These are phyloP conservation scores for Clupea harengus DNA, from an alignment of 2,113 vertebrate species.

Conservation along the genomic window DNA sequence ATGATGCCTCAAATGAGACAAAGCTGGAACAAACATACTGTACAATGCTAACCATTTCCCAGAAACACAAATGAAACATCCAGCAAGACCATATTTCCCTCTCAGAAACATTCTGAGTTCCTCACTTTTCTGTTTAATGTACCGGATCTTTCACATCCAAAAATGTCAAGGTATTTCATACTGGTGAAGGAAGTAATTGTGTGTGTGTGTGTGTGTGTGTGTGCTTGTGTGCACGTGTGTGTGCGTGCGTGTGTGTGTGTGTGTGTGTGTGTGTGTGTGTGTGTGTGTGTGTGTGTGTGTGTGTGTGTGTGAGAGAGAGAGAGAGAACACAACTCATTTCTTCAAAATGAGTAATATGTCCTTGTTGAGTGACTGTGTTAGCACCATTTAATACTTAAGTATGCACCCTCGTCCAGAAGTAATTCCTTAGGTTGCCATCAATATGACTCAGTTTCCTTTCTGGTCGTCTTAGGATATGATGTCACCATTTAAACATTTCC, in stretches of 20 bases:
- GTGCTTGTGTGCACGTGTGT: too few species aligned
- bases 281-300: slow-evolving; percentile 11
- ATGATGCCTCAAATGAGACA: neutral
- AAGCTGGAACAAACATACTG: neutral
- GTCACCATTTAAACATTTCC: slow-evolving; percentile 57
- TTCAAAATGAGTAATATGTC: slow-evolving; percentile 14
- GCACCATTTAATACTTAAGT: slow-evolving; percentile 4
- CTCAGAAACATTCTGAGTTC: neutral
- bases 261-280: neutral
- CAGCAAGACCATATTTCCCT: neutral
- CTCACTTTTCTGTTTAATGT: too few species aligned
- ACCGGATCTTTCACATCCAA: too few species aligned
- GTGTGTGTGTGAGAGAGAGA: slow-evolving; percentile 22
- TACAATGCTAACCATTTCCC: neutral
- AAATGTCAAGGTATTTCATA: too few species aligned
- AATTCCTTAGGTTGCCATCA: slow-evolving; percentile 1
- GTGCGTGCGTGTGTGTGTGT: too few species aligned
- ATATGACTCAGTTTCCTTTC: slow-evolving; percentile 59
- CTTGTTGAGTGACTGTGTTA: neutral
- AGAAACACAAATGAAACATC: neutral
- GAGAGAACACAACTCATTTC: neutral
- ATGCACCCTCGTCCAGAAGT: neutral
- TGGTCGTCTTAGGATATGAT: slow-evolving; percentile 57
- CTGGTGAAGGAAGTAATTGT: too few species aligned
- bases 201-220: too few species aligned